phyloP scores from a whole-genome alignment of 1,140 invertebrate species.

The Ephestia elutella region DNA sequence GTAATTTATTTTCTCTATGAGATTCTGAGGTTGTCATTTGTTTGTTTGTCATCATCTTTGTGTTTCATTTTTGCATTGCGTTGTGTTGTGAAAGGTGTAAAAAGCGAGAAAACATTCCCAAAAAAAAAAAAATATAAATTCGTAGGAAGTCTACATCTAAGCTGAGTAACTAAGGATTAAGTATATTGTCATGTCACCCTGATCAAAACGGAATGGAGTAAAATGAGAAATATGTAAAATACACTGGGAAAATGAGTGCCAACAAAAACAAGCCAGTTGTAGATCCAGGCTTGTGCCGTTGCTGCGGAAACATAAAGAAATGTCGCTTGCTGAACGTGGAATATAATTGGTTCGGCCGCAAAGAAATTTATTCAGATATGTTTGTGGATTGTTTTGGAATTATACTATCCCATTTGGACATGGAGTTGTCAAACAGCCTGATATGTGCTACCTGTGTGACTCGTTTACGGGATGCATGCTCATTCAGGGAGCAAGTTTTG shows the following conservation, averaged over 20 bases:
- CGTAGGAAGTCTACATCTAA: too few relatives aligned
- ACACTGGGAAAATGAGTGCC: slow-evolving; percentile 15
- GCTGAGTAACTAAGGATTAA: too few relatives aligned
- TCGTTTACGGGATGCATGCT: slow-evolving; percentile 43
- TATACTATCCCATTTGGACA: slow-evolving; percentile 48
- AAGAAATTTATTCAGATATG: slow-evolving; percentile 60
- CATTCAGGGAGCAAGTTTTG: slow-evolving; percentile 47
- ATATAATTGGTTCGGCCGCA: slow-evolving; percentile 52
- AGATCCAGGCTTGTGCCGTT: slow-evolving; percentile 52
- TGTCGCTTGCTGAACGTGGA: slow-evolving; percentile 53
- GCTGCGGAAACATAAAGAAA: slow-evolving; percentile 52
- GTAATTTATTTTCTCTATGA: too few relatives aligned
- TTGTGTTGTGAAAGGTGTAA: too few relatives aligned
- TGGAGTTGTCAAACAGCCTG: slow-evolving; percentile 31
- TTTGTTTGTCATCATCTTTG: too few relatives aligned
- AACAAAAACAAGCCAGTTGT: slow-evolving; percentile 42
- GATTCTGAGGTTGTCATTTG: too few relatives aligned
- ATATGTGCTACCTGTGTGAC: slow-evolving; percentile 56
- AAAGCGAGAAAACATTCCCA: too few relatives aligned
- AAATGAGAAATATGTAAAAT: too few relatives aligned
- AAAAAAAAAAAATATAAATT: too few relatives aligned
- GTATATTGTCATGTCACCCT: too few relatives aligned
- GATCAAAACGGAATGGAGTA: too few relatives aligned
- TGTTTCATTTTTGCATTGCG: too few relatives aligned
- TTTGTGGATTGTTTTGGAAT: slow-evolving; percentile 60